Evolutionary conservation across 1,140 invertebrate species (phyloP).

Genomic region (Teleopsis dalmanni): DNA sequence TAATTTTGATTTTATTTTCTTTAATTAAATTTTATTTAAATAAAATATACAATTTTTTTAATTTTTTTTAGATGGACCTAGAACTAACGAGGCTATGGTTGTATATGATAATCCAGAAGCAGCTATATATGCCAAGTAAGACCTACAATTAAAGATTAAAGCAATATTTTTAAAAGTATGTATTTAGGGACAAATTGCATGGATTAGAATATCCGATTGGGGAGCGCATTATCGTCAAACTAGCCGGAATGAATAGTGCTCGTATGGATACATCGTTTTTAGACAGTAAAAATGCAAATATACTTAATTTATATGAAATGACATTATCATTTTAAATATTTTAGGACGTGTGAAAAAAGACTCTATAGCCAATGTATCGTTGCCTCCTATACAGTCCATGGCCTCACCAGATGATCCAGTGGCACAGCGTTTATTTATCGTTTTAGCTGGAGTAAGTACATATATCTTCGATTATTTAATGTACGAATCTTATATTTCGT

Average conservation of each 20-base stretch:
- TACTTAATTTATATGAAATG: too few species aligned
- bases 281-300: conserved; percentile 24
- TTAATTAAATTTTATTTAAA: too few species aligned
- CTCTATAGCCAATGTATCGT: conserved; percentile 53
- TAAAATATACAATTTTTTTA: neutral
- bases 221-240: conserved; percentile 68
- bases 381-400: conserved; percentile 66
- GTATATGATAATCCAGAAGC: conserved; percentile 68
- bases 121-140: conserved; percentile 59
- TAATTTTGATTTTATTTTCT: too few species aligned
- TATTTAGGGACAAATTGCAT: conserved; percentile 75
- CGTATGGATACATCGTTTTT: conserved; percentile 41
- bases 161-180: too few species aligned
- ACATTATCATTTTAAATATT: neutral
- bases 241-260: conserved; percentile 45
- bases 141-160: neutral
- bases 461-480: too few species aligned
- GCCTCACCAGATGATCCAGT: conserved; percentile 59
- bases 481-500: too few species aligned
- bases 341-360: conserved; percentile 39
- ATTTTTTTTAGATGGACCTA: conserved; percentile 35
- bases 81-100: conserved; percentile 50
- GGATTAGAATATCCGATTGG: conserved; percentile 83
- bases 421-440: conserved; percentile 40
- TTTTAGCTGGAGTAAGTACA: conserved; percentile 29